Base-by-base conservation (phyloP, 2,888 invertebrate species). In the Tenthredo mesomela region DNA sequence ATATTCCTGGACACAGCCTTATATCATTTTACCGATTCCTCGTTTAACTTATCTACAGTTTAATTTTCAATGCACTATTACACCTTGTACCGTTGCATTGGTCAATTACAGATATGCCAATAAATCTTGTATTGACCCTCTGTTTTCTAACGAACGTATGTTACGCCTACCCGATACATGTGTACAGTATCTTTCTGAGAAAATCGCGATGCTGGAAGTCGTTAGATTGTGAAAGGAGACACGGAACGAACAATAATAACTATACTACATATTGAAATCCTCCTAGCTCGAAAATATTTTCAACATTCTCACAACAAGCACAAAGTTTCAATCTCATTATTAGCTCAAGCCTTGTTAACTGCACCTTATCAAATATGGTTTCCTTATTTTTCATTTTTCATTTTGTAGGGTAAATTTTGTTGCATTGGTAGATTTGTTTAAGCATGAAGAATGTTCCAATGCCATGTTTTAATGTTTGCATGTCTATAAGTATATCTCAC, bases 371-470 rank as follows among this genome's bases (percentile, higher is more conserved):
- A 21, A 80, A 65, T 82, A 83, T 82, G 85, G 70, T 70, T 75
- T 85, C 70, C 77, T 85, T 88, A 87, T 88, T 85, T 84, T 88
- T 88, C 86, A 88, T 86, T 87, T 86, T 85, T 84, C 86, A 88
- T 86, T 87, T 86, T 85, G 84, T 70, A 85, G 84, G 82, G 65
- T 80, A 54, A 71, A 80, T 85, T 82, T 54, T 9, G 58, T 54
- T 82, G 84, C 80, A 70, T 86, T 85, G 21, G 84, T 86, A 85
- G 82, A 83, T 83, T 84, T 58, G 84, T 85, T 85, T 67, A 65
- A 65, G 90, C 90, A 91, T 91, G 90, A 85, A 67, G 88, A 89
- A 90, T 91, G 90, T 85, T 54, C n/a, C 37, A 61, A 83, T 84
- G 71, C 73, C 67, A 47, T 84, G 78, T 58, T 67, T 86, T 77